These are phyloP conservation scores for Neodontobutis hainanensis DNA, from an alignment of 2,113 vertebrate species.

Conservation along the genomic window DNA sequence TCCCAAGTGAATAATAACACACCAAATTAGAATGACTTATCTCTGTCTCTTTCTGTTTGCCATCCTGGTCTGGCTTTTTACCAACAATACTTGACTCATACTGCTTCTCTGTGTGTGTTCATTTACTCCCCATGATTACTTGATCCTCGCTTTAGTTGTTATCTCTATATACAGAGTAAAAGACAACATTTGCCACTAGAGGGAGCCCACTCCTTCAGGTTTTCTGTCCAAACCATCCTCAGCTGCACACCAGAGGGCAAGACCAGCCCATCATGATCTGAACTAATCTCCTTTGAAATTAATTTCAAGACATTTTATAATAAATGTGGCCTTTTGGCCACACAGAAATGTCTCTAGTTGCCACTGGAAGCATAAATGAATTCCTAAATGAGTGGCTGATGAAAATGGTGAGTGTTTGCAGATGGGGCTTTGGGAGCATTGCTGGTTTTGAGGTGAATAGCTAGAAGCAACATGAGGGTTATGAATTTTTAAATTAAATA, in stretches of 20 bases:
- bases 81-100: constrained; percentile 37
- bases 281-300: constrained; percentile 66
- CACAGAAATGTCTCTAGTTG: constrained; percentile 37
- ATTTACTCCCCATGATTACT: neutral
- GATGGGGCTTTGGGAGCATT: constrained; percentile 8
- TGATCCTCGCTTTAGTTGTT: neutral
- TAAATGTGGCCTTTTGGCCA: constrained; percentile 67
- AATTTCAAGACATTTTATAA: constrained; percentile 65
- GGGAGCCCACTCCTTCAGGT: constrained; percentile 46
- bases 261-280: constrained; percentile 33
- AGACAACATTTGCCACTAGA: constrained; percentile 50
- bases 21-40: constrained; percentile 73
- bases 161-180: neutral
- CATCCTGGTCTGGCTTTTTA: constrained; percentile 25
- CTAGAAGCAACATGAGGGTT: constrained; percentile 33
- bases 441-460: constrained; percentile 21
- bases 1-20: constrained; percentile 67
- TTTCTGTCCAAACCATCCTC: neutral
- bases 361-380: constrained; percentile 62
- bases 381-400: constrained; percentile 60
- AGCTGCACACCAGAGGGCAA: constrained; percentile 25
- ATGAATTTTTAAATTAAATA: constrained; percentile 28
- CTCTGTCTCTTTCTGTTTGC: constrained; percentile 45
- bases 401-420: constrained; percentile 36
- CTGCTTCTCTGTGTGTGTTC: constrained; percentile 25